Evolutionary conservation across 2,113 vertebrate genomes (phyloP).

Genomic region (Ammodytes marinus): DNA sequence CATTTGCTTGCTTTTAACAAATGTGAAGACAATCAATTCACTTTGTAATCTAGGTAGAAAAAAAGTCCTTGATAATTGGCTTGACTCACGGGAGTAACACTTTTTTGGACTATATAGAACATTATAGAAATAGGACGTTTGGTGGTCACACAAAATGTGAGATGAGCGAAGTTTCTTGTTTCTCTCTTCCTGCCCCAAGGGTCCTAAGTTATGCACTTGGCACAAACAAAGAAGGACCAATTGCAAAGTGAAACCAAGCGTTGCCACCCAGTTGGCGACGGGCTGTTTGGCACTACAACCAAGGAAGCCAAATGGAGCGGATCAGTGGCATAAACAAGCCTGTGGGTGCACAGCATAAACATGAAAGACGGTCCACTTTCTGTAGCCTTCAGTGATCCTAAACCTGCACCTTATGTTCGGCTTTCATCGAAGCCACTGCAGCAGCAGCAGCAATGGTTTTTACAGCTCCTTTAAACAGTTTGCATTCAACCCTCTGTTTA

Average conservation of each 20-base stretch:
- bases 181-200: neutral
- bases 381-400: slow-evolving; percentile 51
- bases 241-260: slow-evolving; percentile 42
- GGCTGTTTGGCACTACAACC: slow-evolving; percentile 48
- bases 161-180: neutral
- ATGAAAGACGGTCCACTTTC: slow-evolving; percentile 54
- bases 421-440: slow-evolving; percentile 28
- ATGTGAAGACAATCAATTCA: neutral
- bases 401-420: slow-evolving; percentile 65
- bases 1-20: neutral
- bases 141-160: neutral
- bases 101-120: neutral
- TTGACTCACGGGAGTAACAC: neutral
- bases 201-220: slow-evolving; percentile 43
- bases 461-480: neutral
- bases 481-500: neutral
- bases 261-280: slow-evolving; percentile 47
- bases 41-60: neutral
- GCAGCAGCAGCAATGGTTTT: neutral
- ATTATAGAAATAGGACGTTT: neutral
- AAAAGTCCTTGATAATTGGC: neutral
- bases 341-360: slow-evolving; percentile 59
- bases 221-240: slow-evolving; percentile 36
- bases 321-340: slow-evolving; percentile 71
- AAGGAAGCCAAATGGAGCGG: slow-evolving; percentile 55